Conservation (phyloP, 2,797 vertebrate species). For the Aeoliscus strigatus region DNA sequence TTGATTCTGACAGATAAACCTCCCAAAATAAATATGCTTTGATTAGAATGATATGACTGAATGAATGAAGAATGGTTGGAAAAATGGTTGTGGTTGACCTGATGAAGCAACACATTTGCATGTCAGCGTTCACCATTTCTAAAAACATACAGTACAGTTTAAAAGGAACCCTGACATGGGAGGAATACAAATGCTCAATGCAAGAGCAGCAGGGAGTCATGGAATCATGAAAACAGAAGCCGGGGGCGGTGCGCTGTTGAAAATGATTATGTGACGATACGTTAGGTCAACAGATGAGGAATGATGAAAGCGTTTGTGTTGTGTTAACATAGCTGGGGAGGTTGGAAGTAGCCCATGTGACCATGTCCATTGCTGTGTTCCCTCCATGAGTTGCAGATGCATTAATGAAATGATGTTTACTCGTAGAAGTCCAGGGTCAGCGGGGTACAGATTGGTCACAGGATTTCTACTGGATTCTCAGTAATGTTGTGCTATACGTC, state of each 20-base stretch:
- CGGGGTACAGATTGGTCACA: constrained; percentile 17
- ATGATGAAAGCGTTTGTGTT: constrained; percentile 19
- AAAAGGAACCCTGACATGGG: too few species aligned
- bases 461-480: constrained; percentile 35
- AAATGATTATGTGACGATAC: constrained; percentile 21
- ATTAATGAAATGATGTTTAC: constrained; percentile 57
- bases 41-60: too few species aligned
- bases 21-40: too few species aligned
- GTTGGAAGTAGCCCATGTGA: constrained; percentile 21
- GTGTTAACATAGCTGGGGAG: constrained; percentile 25
- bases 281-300: constrained; percentile 15
- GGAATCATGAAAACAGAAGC: constrained; percentile 5
- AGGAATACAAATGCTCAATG: constrained; percentile 21
- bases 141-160: too few species aligned
- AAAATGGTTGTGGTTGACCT: background rate
- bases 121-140: too few species aligned
- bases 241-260: constrained; percentile 4
- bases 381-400: constrained; percentile 41
- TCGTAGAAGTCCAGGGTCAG: constrained; percentile 38
- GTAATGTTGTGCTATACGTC: too few species aligned
- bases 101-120: background rate
- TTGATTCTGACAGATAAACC: too few species aligned
- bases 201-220: background rate
- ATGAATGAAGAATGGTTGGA: too few species aligned
- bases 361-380: constrained; percentile 26